Base-by-base conservation (phyloP, 2,797 vertebrate genomes). In the Poecile montanus region DNA sequence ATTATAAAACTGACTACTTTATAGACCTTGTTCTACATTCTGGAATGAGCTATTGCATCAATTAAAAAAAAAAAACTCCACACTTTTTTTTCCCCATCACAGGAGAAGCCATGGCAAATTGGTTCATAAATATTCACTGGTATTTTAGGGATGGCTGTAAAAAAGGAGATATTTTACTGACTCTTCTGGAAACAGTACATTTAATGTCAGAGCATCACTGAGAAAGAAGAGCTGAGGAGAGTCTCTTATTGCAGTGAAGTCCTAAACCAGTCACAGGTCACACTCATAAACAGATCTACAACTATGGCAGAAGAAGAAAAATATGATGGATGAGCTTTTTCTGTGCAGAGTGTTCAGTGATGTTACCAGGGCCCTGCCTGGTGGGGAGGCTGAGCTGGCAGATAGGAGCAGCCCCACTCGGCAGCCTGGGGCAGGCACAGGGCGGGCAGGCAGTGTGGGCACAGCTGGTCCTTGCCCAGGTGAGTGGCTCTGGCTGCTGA, bases 91-190 rank as follows among this genome's bases (percentile, higher is more conserved):
- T 85, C 89, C 1, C 70, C 54, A 93, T 87, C 90, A 88, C 4
- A n/a, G 40, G 45, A 78, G 57, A 90, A 92, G 50, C 61, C 71
- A 71, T 32, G 45, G 91, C 27, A 96, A 96, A 96, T 95, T 94
- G 84, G 20, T 92, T 96, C 88, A 82, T 96, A 97, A 97, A 97
- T 94, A 96, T 65, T 93, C 88, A 96, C 54, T 68, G 62, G 75
- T 85, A 84, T 92, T 95, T 89, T 75, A 89, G 71, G 81, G 38
- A 89, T 8, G 26, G 47, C 36, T 58, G 61, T 90, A 76, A 94
- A 96, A 94, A 81, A 32, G 6, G 70, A 68, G 19, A 9, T 18
- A 48, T 61, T 93, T 95, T 75, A 71, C 51, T 76, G 68, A 9
- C 63, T 86, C 23, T 57, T 48, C 66, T 70, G 25, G 56, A 70